Percentiles rank a stretch among this genome's conserved stretches.
Evolutionary conservation across 2,797 vertebrate genomes (phyloP).

Genomic region (Ataeniobius toweri): DNA sequence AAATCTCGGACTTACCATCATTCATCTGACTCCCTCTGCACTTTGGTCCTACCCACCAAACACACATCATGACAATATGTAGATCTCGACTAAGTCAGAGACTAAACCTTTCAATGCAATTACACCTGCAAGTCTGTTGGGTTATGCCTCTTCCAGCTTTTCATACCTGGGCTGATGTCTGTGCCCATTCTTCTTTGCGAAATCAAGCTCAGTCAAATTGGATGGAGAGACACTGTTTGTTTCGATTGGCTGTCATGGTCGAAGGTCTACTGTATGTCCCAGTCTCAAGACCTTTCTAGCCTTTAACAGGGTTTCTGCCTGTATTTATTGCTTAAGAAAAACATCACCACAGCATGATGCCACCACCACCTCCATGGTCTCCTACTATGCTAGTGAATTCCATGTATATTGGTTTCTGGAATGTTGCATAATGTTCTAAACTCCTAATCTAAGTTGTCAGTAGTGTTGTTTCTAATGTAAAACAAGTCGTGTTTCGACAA

Average conservation of each 20-base stretch:
- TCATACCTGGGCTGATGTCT: too few relatives aligned
- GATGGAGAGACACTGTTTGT: too few relatives aligned
- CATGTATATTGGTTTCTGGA: neutral
- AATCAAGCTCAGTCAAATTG: too few relatives aligned
- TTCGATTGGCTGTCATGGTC: too few relatives aligned
- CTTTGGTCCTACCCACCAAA: too few relatives aligned
- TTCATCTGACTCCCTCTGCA: too few relatives aligned
- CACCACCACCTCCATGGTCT: neutral
- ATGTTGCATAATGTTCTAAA: neutral
- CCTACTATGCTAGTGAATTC: neutral
- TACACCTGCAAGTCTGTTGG: neutral
- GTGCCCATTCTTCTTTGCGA: too few relatives aligned
- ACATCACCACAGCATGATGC: neutral
- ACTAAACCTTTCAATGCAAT: neutral
- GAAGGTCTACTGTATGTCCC: too few relatives aligned
- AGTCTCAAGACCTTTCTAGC: neutral
- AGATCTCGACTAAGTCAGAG: neutral
- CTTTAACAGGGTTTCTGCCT: neutral
- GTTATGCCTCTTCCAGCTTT: too few relatives aligned
- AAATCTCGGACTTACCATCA: too few relatives aligned
- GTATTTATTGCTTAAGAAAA: neutral
- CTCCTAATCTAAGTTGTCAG: neutral
- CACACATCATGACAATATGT: neutral
- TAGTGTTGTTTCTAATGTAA: neutral
- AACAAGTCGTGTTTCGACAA: conserved; percentile 1